These are phyloP conservation scores for Priocnemis perturbator DNA, from an alignment of 2,888 invertebrate species.

Conservation along the genomic window DNA sequence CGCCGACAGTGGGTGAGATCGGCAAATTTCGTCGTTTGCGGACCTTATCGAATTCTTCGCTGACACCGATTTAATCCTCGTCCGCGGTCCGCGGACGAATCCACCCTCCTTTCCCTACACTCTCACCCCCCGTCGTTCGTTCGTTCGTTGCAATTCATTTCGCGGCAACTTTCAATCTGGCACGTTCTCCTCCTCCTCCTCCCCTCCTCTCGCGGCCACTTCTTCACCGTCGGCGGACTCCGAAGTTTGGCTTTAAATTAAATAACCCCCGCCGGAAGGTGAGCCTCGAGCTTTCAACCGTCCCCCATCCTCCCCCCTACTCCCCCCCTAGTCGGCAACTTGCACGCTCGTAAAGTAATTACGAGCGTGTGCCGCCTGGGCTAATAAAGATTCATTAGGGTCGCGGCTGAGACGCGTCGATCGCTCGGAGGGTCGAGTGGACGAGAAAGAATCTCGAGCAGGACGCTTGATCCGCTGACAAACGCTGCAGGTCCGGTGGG, in stretches of 20 bases:
- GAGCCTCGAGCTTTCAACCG: slow-evolving; percentile 2
- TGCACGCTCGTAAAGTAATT: no score
- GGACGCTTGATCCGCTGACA: no score
- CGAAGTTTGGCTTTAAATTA: slow-evolving; percentile 44
- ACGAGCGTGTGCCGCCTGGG: no score
- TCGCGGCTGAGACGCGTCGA: no score
- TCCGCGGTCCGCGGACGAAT: not conserved
- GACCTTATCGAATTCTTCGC: not conserved
- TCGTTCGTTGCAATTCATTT: slow-evolving; percentile 42
- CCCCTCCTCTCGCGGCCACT: not conserved
- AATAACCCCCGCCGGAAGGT: slow-evolving; percentile 22
- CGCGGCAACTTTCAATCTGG: slow-evolving; percentile 17
- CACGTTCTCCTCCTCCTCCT: slow-evolving; percentile 11
- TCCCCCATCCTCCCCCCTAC: no score
- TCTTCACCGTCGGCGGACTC: slow-evolving; percentile 3
- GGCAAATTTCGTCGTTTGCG: no score
- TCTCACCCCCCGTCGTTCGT: not conserved
- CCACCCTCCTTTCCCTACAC: not conserved
- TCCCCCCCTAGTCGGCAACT: no score
- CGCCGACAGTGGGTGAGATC: no score
- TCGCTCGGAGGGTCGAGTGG: no score
- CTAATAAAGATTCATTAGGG: no score
- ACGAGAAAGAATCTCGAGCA: no score
- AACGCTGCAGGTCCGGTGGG: no score
- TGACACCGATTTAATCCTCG: not conserved